phyloP scores from a whole-genome alignment of 37 sponge, comb jelly and placozoan genomes.

The Tethya wilhelma region DNA sequence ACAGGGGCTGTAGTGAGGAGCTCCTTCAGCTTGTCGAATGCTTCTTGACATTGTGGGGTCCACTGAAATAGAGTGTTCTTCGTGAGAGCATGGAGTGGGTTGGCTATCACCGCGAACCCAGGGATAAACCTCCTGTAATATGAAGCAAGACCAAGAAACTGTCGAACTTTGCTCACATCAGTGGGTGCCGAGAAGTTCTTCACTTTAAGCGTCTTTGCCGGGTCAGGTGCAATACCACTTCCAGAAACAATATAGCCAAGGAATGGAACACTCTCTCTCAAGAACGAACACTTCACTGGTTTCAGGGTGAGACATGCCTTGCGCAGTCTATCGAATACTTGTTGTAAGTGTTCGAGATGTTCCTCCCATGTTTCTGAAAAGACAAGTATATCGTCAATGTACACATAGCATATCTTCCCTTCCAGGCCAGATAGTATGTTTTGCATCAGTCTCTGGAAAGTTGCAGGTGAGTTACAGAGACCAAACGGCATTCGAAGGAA shows the following conservation, averaged over 20 bases:
- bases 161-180: slow-evolving; percentile 4
- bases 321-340: slow-evolving; percentile 38
- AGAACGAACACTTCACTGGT: slow-evolving; percentile 43
- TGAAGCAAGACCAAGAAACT: slow-evolving; percentile 26
- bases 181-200: slow-evolving; percentile 14
- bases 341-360: slow-evolving; percentile 38
- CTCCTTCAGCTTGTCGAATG: slow-evolving; percentile 34
- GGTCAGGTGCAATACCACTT: slow-evolving; percentile 9
- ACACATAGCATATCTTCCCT: slow-evolving; percentile 27
- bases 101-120: slow-evolving; percentile 14
- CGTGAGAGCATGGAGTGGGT: slow-evolving; percentile 27
- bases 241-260: slow-evolving; percentile 28
- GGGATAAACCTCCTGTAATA: slow-evolving; percentile 45
- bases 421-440: slow-evolving; percentile 21
- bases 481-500: slow-evolving; percentile 49
- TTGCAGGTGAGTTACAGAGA: slow-evolving; percentile 18
- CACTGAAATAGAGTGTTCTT: slow-evolving; percentile 25
- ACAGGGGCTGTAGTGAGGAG: slow-evolving; percentile 19
- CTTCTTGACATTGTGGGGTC: slow-evolving; percentile 27
- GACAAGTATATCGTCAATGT: slow-evolving; percentile 58
- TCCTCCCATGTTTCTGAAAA: slow-evolving; percentile 14
- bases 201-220: background rate
- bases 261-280: slow-evolving; percentile 18
- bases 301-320: slow-evolving; percentile 34
- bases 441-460: slow-evolving; percentile 63